A percentile compares a stretch with the other conserved stretches of the same genome.
Conservation (phyloP, 1,140 invertebrate genomes). For the Atta colombica region DNA sequence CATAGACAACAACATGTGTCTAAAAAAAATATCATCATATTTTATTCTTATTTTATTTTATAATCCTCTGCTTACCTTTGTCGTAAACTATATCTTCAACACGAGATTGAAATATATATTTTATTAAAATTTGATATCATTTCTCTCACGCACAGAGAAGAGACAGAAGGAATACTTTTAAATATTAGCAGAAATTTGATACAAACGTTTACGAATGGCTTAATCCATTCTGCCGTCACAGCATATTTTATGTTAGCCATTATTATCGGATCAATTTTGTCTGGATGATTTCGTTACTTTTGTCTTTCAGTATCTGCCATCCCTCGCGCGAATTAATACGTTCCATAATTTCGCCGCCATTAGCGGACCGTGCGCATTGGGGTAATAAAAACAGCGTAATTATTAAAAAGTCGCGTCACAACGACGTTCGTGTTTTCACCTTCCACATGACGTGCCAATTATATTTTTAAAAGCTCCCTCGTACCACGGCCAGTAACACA, state of each 20-base stretch:
- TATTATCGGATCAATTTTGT: slow-evolving; percentile 5
- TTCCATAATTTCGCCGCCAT: slow-evolving; percentile 41
- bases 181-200: slow-evolving; percentile 27
- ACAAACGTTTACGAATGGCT: neutral
- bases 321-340: slow-evolving; percentile 33
- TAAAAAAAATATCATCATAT: neutral
- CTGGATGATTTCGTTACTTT: slow-evolving; percentile 9
- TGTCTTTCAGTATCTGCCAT: neutral
- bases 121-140: slow-evolving; percentile 6
- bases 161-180: neutral
- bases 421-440: slow-evolving; percentile 45
- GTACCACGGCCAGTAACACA: neutral
- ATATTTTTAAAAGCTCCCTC: slow-evolving; percentile 61
- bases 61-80: neutral
- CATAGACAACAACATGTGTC: neutral
- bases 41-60: slow-evolving; percentile 31
- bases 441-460: slow-evolving; percentile 61
- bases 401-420: slow-evolving; percentile 55
- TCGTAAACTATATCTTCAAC: neutral
- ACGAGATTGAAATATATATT: neutral
- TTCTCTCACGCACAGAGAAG: neutral
- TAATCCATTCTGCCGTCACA: neutral
- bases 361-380: slow-evolving; percentile 16
- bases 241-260: neutral
- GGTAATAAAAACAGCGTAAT: slow-evolving; percentile 59